Evolutionary conservation across 2,888 invertebrate species (phyloP), one percentile per base, ranked within the genome.

Genomic region (Caenorhabditis afra): DNA sequence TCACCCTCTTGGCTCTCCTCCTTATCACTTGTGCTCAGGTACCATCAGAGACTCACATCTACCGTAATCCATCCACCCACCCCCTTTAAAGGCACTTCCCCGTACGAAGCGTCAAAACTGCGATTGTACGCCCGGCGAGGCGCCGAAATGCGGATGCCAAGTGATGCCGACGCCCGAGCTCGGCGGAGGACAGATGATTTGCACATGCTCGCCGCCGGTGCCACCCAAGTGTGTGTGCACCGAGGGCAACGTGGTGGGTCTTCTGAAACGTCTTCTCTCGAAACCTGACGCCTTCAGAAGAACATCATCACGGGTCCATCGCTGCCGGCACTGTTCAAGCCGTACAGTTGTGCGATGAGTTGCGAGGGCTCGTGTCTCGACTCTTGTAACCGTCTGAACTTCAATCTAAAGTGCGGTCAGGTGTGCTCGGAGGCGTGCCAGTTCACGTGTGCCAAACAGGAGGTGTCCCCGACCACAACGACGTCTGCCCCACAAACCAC

Each of bases 121-220:
- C 23, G 79, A 79, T 18, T 83, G 83, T 45, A 59, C 61, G 10
- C 74, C 81, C 0, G 83, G 79, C 44, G 79, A 81, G 41, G 74
- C 81, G 4, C 81, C 83, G 16, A 79, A 81, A 71, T 83, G 83
- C 59, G 81, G 81, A 10, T 83, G 83, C 47, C 78, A 81, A 41
- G 79, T 81, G 14, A 65, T 79, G 73, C 73, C 73, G 22, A 61
- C 67, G 11, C 62, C 62, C 45, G 73, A 73, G 20, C 41, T 35
- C 1, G 79, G 73, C 14, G 79, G 79, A 4, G 79, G 73, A 45
- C 73, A 83, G 35, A 83, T 83, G 83, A 73, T 83, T 12, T 83
- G 83, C 29, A 79, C 77, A 1, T 83, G 83, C 53, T 79, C 77
- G 1, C 71, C 74, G 39, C 79, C 81, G 37, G 59, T 67, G 7